Conservation (phyloP, 2,113 vertebrate species). For the Geothlypis trichas region DNA sequence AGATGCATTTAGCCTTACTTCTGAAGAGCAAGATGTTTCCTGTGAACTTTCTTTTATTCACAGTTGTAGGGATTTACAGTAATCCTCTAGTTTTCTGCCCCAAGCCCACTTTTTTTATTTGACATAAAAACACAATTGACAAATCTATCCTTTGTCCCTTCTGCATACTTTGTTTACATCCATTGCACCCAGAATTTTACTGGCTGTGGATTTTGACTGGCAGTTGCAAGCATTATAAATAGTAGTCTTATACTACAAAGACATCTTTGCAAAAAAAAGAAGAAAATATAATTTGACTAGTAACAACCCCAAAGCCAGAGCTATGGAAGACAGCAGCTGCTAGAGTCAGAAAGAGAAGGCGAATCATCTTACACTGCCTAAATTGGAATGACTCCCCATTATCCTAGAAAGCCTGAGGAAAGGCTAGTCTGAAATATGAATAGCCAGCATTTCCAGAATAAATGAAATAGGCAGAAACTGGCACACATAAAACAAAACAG, state of each 20-base stretch:
- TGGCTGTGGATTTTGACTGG: not conserved
- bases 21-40: not conserved
- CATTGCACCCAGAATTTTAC: not conserved
- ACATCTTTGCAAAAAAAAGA: not conserved
- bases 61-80: not conserved
- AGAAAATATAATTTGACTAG: not conserved
- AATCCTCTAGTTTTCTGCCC: not conserved
- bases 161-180: not conserved
- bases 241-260: not conserved
- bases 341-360: not conserved
- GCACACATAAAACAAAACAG: not conserved
- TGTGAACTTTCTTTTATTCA: not conserved
- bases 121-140: not conserved
- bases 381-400: not conserved
- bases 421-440: not conserved
- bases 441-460: not conserved
- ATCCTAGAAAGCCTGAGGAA: not conserved
- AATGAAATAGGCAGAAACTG: not conserved
- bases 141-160: not conserved
- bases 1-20: not conserved
- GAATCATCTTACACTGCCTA: not conserved
- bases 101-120: not conserved
- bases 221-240: not conserved
- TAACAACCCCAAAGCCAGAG: not conserved
- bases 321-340: not conserved